These are phyloP conservation scores for Drosophila sp. DNA, from an alignment of 1,140 invertebrate species.

Conservation along the genomic window DNA sequence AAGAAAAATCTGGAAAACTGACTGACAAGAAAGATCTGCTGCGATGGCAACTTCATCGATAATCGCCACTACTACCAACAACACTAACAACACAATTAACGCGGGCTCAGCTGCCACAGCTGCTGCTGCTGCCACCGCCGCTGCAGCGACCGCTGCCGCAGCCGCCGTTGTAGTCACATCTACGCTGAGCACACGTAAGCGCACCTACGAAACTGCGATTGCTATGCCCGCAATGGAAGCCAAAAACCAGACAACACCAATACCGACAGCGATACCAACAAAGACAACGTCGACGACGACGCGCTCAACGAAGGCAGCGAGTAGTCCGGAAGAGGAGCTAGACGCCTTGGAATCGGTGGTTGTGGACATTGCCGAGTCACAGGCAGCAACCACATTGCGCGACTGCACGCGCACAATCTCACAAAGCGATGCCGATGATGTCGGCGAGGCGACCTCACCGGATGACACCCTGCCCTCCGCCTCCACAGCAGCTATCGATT, in stretches of 20 bases:
- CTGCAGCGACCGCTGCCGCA: constrained; percentile 39
- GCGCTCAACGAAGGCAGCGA: not conserved
- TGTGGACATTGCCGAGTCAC: constrained; percentile 29
- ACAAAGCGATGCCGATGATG: constrained; percentile 74
- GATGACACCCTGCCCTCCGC: constrained; percentile 54
- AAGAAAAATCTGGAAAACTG: constrained; percentile 59
- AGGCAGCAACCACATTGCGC: constrained; percentile 63
- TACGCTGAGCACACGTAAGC: constrained; percentile 72
- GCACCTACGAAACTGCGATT: constrained; percentile 78
- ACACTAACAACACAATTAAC: constrained; percentile 71
- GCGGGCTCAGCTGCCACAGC: constrained; percentile 46
- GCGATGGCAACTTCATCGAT: constrained; percentile 84
- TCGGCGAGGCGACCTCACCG: constrained; percentile 49
- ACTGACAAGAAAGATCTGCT: constrained; percentile 58
- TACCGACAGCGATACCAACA: constrained; percentile 12
- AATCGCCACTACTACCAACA: constrained; percentile 74
- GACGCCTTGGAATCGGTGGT: constrained; percentile 7
- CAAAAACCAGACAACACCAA: constrained; percentile 43
- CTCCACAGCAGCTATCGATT: constrained; percentile 46
- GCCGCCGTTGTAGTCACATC: constrained; percentile 39
- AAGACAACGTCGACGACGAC: constrained; percentile 18
- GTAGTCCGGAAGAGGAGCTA: not conserved
- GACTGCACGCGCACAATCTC: constrained; percentile 79
- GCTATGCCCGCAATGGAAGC: constrained; percentile 66
- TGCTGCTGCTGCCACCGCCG: constrained; percentile 31